Evolutionary conservation across 1,140 invertebrate species (phyloP).

Genomic region (Ridgeia piscesae): DNA sequence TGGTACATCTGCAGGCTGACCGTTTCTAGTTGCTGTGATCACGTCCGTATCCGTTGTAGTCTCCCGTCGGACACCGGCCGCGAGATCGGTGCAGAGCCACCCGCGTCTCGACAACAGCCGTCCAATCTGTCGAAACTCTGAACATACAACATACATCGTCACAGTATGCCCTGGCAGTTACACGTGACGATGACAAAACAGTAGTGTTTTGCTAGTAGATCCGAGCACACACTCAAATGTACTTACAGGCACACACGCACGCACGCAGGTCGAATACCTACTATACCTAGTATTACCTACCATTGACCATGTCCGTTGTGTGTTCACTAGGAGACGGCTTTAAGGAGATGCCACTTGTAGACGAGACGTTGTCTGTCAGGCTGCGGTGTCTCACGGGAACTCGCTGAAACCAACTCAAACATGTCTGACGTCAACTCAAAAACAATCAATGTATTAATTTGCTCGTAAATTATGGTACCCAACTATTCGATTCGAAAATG

Average conservation of each 20-base stretch:
- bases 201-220: too few relatives aligned
- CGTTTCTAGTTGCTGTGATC: neutral
- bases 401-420: neutral
- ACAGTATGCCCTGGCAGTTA: neutral
- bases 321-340: neutral
- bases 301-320: neutral
- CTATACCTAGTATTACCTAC: neutral
- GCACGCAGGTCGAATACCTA: too few relatives aligned
- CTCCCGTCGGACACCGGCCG: neutral
- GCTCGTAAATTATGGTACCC: too few relatives aligned
- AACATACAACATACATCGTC: neutral
- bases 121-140: neutral
- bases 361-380: neutral
- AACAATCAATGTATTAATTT: neutral
- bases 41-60: neutral
- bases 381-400: neutral
- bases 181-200: neutral
- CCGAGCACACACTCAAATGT: neutral
- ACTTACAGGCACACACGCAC: neutral
- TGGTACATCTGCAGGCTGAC: neutral
- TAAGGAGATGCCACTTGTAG: neutral
- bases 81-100: neutral
- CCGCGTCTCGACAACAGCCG: neutral
- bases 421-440: neutral
- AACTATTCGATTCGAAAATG: neutral